A percentile compares a stretch with the other conserved stretches of the same genome.
phyloP scores from a whole-genome alignment of 2,113 vertebrate species.

The Cervus canadensis region DNA sequence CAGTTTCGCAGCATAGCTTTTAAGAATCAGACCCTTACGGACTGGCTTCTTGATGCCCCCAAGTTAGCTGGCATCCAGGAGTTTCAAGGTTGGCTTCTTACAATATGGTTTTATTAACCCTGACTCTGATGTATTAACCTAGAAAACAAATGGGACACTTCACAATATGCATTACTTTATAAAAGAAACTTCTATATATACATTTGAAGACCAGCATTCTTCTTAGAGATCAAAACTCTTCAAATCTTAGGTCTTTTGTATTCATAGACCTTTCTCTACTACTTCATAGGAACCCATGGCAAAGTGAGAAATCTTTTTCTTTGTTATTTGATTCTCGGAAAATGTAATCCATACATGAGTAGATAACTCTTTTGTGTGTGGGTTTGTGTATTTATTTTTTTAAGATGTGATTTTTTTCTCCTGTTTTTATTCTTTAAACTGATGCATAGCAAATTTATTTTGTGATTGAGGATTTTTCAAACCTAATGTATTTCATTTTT shows the following conservation, averaged over 20 bases:
- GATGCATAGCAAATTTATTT: not conserved
- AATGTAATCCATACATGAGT: not conserved
- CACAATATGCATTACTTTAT: not conserved
- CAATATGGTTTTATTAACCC: not conserved
- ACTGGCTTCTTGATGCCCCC: conserved; percentile 97
- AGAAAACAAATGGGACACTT: not conserved
- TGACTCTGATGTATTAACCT: not conserved
- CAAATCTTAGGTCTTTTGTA: not conserved
- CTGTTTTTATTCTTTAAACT: not conserved
- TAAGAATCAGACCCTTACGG: conserved; percentile 97
- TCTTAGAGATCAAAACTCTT: not conserved
- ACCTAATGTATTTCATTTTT: not conserved
- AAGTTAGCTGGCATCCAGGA: conserved; percentile 90
- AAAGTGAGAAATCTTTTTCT: not conserved
- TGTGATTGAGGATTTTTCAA: not conserved
- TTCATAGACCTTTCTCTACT: not conserved
- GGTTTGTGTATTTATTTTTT: not conserved
- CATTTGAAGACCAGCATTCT: not conserved
- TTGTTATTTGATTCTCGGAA: not conserved
- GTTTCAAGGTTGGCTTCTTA: conserved; percentile 88
- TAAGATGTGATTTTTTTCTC: not conserved
- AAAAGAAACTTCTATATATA: not conserved
- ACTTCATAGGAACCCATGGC: not conserved
- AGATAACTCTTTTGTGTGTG: not conserved
- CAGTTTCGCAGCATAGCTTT: conserved; percentile 98